Conservation (phyloP, 2,113 vertebrate genomes). For the Dermatemys mawii region DNA sequence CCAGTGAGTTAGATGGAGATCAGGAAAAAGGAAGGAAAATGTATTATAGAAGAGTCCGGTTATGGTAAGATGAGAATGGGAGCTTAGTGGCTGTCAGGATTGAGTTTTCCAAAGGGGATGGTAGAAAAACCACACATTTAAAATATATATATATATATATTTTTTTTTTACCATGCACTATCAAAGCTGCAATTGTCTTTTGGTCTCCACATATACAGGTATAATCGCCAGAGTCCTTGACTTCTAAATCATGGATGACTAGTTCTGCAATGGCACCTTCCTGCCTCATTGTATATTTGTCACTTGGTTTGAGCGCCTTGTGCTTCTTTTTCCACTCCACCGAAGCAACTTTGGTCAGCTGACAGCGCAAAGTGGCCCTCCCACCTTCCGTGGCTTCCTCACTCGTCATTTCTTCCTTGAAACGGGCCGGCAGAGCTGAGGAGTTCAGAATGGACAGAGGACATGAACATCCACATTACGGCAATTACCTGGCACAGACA, state of each 20-base stretch:
- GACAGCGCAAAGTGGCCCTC: conserved; percentile 77
- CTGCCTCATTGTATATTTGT: conserved; percentile 74
- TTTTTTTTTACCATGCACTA: conserved; percentile 83
- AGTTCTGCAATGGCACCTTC: conserved; percentile 76
- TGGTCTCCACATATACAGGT: conserved; percentile 78
- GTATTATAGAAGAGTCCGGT: background rate
- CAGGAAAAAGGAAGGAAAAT: background rate
- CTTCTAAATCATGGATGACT: conserved; percentile 67
- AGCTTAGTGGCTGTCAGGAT: background rate
- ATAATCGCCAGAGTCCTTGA: conserved; percentile 78
- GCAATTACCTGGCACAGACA: background rate
- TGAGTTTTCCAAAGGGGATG: background rate
- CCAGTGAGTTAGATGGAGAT: background rate
- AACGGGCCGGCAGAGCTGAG: conserved; percentile 70
- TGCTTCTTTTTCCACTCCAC: conserved; percentile 79
- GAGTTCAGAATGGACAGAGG: conserved; percentile 46
- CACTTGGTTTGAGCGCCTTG: conserved; percentile 52
- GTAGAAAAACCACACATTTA: background rate
- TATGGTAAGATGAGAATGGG: background rate
- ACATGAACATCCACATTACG: background rate
- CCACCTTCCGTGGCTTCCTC: conserved; percentile 55
- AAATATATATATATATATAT: too few species aligned
- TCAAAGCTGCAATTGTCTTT: conserved; percentile 82
- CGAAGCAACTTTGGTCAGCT: conserved; percentile 79
- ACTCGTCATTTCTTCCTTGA: conserved; percentile 80